phyloP scores from a whole-genome alignment of 2,113 vertebrate genomes.

The Choloepus hoffmanni region DNA sequence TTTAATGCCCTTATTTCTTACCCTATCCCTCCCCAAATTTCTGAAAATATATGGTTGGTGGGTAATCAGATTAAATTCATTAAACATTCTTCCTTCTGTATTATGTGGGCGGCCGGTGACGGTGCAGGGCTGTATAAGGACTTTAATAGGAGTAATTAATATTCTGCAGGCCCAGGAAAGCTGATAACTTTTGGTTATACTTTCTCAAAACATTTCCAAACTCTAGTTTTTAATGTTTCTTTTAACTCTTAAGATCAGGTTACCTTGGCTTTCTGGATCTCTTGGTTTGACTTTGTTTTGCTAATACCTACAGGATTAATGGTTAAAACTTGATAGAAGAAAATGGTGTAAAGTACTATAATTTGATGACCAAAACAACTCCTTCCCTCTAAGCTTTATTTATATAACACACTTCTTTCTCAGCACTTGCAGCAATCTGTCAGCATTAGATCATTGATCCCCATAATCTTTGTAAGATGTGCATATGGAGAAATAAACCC shows the following conservation, averaged over 20 bases:
- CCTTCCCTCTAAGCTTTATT: constrained; percentile 66
- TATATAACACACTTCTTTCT: constrained; percentile 61
- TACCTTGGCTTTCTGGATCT: constrained; percentile 40
- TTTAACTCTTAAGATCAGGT: constrained; percentile 66
- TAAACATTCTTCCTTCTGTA: constrained; percentile 7
- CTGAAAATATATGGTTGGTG: constrained; percentile 4
- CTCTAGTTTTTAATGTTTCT: constrained; percentile 47
- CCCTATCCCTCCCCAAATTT: not conserved
- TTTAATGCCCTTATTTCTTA: constrained; percentile 19
- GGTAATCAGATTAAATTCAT: constrained; percentile 44
- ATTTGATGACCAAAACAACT: constrained; percentile 62
- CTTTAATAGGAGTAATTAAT: constrained; percentile 35
- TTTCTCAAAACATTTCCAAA: constrained; percentile 57
- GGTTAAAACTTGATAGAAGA: constrained; percentile 60
- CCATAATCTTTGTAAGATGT: constrained; percentile 48
- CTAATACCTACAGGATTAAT: constrained; percentile 64
- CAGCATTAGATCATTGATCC: constrained; percentile 46
- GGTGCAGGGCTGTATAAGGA: not conserved
- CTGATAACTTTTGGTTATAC: constrained; percentile 28
- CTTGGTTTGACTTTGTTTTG: constrained; percentile 65
- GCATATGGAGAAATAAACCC: constrained; percentile 24
- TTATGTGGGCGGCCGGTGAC: not conserved
- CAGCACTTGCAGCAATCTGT: constrained; percentile 55
- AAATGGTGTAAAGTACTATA: constrained; percentile 46
- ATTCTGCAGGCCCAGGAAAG: not conserved